These are phyloP conservation scores for Idris sp. DNA, from an alignment of 1,140 invertebrate genomes.

Conservation along the genomic window DNA sequence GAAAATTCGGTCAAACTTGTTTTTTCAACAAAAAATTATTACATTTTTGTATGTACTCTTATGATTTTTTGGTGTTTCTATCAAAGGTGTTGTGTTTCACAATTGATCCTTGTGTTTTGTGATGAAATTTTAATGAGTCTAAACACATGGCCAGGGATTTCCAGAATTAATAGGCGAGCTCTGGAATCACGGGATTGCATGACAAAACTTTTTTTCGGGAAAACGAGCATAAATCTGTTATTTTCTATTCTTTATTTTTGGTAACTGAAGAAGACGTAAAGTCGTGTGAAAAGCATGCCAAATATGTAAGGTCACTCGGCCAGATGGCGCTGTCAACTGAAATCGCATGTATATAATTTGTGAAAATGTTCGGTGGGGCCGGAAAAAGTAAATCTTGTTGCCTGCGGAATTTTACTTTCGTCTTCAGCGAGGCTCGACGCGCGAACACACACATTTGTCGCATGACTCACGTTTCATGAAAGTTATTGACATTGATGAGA, in stretches of 20 bases:
- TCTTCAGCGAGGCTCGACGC: slow-evolving; percentile 31
- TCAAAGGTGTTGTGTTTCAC: too few relatives aligned
- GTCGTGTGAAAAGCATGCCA: too few relatives aligned
- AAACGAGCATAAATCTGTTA: too few relatives aligned
- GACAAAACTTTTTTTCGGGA: too few relatives aligned
- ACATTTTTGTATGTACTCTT: too few relatives aligned
- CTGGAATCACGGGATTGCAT: slow-evolving; percentile 50
- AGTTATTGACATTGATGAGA: slow-evolving; percentile 76
- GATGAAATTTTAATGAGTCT: slow-evolving; percentile 37
- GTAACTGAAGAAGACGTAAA: background rate
- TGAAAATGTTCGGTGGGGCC: slow-evolving; percentile 15
- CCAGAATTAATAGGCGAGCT: slow-evolving; percentile 46
- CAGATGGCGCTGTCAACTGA: background rate
- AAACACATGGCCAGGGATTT: slow-evolving; percentile 36
- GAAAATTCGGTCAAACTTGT: too few relatives aligned
- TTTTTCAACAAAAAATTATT: too few relatives aligned
- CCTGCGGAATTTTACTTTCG: slow-evolving; percentile 58
- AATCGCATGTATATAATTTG: slow-evolving; percentile 8
- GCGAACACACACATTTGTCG: slow-evolving; percentile 71
- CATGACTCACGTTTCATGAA: slow-evolving; percentile 75
- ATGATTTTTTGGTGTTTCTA: too few relatives aligned
- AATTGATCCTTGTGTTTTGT: slow-evolving; percentile 36
- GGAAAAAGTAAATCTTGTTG: slow-evolving; percentile 48
- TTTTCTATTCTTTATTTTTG: slow-evolving; percentile 10
- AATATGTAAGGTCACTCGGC: background rate